These are phyloP conservation scores for Tetranychus truncatus DNA, from an alignment of 2,888 invertebrate genomes.

Conservation along the genomic window DNA sequence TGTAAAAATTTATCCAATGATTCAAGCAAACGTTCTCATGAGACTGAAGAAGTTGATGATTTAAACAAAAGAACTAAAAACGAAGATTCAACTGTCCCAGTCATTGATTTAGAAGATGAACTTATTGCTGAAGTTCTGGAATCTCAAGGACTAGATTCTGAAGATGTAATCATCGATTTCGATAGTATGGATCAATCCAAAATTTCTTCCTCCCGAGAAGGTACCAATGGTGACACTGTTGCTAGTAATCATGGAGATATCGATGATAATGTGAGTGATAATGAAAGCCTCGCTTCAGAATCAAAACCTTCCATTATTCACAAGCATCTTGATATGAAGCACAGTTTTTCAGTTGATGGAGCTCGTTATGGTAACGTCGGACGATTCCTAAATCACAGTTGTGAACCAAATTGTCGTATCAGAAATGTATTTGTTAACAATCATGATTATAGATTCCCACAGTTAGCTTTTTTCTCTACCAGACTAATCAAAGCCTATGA, in stretches of 20 bases:
- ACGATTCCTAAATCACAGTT: conserved; percentile 77
- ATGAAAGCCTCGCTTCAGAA: neutral
- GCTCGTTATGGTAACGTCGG: conserved; percentile 91
- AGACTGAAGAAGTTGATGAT: neutral
- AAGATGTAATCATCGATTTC: neutral
- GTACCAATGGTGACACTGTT: neutral
- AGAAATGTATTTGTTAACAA: conserved; percentile 98
- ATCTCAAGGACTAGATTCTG: neutral
- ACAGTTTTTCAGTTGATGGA: conserved; percentile 52
- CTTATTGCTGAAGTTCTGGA: neutral
- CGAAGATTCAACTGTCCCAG: neutral
- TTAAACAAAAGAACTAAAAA: neutral
- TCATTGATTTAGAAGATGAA: neutral
- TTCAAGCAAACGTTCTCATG: neutral
- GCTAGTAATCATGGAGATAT: neutral
- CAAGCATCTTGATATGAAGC: neutral
- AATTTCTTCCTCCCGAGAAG: neutral
- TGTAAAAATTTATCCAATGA: neutral
- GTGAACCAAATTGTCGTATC: conserved; percentile 86
- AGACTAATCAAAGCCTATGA: conserved; percentile 60
- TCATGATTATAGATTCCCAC: conserved; percentile 85
- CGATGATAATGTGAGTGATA: neutral
- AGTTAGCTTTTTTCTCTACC: conserved; percentile 42
- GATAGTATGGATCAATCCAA: neutral
- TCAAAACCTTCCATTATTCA: neutral